These are phyloP conservation scores for Carollia perspicillata DNA, from an alignment of 2,113 vertebrate genomes.

Conservation along the genomic window DNA sequence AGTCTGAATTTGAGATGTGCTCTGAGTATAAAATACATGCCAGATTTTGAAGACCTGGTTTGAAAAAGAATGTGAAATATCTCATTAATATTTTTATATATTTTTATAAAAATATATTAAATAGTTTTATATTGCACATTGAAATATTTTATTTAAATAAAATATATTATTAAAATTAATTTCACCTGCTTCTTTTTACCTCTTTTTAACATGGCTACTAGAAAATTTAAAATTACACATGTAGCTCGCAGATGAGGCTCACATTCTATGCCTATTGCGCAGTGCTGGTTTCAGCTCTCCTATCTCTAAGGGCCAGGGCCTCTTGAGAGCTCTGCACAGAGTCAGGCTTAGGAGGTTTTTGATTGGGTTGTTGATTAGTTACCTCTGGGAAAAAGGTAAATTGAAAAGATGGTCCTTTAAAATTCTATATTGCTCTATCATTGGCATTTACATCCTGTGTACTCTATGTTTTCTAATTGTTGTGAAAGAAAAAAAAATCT, in stretches of 20 bases:
- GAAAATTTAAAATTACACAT: background rate
- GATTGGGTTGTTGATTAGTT: background rate
- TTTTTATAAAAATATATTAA: background rate
- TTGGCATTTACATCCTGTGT: background rate
- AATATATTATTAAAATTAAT: background rate
- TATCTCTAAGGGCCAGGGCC: background rate
- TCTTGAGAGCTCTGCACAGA: background rate
- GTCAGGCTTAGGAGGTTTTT: background rate
- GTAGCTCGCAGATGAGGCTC: background rate
- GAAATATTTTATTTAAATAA: conserved; percentile 14
- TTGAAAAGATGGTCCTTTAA: background rate
- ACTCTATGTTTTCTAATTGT: background rate
- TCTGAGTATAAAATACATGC: background rate
- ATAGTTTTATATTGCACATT: too few relatives aligned
- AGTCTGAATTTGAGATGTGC: background rate
- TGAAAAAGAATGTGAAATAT: background rate
- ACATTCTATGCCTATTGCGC: background rate
- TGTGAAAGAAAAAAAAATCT: background rate
- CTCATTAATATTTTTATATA: background rate
- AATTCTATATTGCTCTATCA: background rate
- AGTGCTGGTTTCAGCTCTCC: background rate
- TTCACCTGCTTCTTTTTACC: background rate
- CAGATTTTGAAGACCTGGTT: background rate
- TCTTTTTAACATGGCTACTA: background rate
- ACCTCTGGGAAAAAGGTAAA: background rate